phyloP scores from a whole-genome alignment of 1,140 invertebrate species.

The Drosophila sechellia region DNA sequence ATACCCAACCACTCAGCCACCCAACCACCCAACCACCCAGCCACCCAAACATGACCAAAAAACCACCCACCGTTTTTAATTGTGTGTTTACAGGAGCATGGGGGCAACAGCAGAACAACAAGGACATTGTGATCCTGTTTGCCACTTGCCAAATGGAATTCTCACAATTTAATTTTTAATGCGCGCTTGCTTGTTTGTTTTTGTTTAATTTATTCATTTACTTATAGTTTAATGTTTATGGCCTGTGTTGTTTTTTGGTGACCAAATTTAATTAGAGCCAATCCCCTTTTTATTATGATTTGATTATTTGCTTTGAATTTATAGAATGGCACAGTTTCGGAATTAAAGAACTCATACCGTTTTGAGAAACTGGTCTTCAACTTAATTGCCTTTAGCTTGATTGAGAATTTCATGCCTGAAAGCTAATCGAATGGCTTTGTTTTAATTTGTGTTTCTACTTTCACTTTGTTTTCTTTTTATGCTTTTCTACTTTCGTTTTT shows the following conservation, averaged over 20 bases:
- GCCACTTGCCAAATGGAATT: conserved; percentile 58
- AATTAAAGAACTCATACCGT: too few species aligned
- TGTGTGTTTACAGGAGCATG: conserved; percentile 56
- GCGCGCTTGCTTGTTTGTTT: conserved; percentile 6
- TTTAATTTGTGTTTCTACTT: conserved; percentile 51
- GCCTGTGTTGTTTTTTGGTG: not conserved
- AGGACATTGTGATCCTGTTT: conserved; percentile 51
- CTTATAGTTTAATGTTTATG: conserved; percentile 45
- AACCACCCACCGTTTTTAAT: conserved; percentile 53
- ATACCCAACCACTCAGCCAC: not conserved
- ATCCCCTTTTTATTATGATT: not conserved
- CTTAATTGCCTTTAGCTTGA: conserved; percentile 8
- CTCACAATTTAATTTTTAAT: conserved; percentile 48
- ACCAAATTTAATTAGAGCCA: conserved; percentile 49
- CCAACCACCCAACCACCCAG: not conserved
- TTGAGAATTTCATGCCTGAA: conserved; percentile 6
- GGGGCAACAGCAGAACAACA: conserved; percentile 10
- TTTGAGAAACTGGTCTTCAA: not conserved
- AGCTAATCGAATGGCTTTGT: conserved; percentile 56
- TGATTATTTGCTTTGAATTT: not conserved
- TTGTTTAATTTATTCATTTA: conserved; percentile 46
- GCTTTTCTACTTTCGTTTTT: too few species aligned
- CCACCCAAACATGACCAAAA: not conserved
- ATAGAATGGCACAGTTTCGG: not conserved
- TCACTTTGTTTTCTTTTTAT: not conserved